These are phyloP conservation scores for Siniperca obscura DNA, from an alignment of 2,797 vertebrate species.

Conservation along the genomic window DNA sequence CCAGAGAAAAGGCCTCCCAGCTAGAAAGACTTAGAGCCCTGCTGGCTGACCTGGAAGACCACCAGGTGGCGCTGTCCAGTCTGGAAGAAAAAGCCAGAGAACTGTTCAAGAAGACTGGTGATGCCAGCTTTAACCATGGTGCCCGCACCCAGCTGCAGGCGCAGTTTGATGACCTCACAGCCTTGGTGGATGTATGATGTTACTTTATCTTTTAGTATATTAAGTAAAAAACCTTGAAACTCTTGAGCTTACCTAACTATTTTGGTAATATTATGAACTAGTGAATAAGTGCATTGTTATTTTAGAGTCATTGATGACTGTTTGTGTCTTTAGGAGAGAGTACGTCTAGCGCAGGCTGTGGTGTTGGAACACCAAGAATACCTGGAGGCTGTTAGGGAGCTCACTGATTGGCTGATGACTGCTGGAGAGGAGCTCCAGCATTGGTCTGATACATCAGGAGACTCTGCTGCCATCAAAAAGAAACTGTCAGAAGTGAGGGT, in stretches of 20 bases:
- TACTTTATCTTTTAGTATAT: background rate
- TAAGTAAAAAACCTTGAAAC: background rate
- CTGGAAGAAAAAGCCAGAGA: conserved; percentile 89
- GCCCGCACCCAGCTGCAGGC: conserved; percentile 89
- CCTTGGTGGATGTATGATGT: conserved; percentile 89
- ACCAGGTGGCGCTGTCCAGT: conserved; percentile 86
- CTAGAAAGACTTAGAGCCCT: conserved; percentile 91
- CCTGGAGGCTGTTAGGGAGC: conserved; percentile 93
- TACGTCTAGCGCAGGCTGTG: conserved; percentile 90
- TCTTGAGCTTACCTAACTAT: background rate
- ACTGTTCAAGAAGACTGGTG: conserved; percentile 91
- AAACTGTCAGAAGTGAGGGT: conserved; percentile 94
- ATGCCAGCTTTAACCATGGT: conserved; percentile 88
- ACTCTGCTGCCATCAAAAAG: conserved; percentile 88
- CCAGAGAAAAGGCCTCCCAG: conserved; percentile 93
- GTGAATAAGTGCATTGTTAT: background rate
- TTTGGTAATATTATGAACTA: background rate
- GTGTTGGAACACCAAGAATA: conserved; percentile 96
- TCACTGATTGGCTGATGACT: conserved; percentile 96
- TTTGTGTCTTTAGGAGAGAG: conserved; percentile 87
- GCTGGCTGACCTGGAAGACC: conserved; percentile 90
- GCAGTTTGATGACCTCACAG: conserved; percentile 91
- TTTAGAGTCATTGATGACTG: background rate
- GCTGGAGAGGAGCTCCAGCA: conserved; percentile 96
- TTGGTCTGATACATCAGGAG: conserved; percentile 94